Percentiles rank a stretch among this genome's conserved stretches.
phyloP scores from a whole-genome alignment of 2,888 invertebrate species.

The Sesamia inferens region DNA sequence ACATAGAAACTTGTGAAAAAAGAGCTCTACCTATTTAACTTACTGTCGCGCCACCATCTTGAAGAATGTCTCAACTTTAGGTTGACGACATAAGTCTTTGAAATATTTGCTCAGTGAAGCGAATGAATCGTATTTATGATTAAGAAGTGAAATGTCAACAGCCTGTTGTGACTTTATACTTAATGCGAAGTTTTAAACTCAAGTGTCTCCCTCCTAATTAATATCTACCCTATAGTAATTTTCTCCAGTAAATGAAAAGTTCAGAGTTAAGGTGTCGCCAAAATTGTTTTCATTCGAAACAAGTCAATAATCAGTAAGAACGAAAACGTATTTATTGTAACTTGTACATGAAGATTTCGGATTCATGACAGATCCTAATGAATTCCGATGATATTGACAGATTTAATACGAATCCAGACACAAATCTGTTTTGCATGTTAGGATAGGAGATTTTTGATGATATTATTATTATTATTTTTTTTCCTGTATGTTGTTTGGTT shows the following conservation, averaged over 20 bases:
- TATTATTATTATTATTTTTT: too few species aligned
- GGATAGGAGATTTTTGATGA: too few species aligned
- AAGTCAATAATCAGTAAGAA: not conserved
- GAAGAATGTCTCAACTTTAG: constrained; percentile 34
- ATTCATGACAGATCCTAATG: too few species aligned
- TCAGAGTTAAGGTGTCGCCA: not conserved
- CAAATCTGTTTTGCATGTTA: too few species aligned
- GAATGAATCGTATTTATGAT: constrained; percentile 32
- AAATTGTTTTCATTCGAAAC: constrained; percentile 6
- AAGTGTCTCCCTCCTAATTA: constrained; percentile 1
- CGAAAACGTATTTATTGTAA: too few species aligned
- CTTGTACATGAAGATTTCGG: too few species aligned
- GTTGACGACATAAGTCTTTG: constrained; percentile 15
- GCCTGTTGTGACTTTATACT: constrained; percentile 31
- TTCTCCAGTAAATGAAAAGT: not conserved
- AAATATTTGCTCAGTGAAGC: constrained; percentile 17
- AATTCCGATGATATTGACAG: too few species aligned
- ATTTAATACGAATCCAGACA: too few species aligned
- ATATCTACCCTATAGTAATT: not conserved
- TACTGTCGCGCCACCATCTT: constrained; percentile 11
- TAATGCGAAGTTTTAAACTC: constrained; percentile 1
- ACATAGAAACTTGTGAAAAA: constrained; percentile 1
- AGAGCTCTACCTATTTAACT: constrained; percentile 10
- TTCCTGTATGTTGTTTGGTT: too few species aligned
- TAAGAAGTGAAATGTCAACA: constrained; percentile 32